These are phyloP conservation scores for Caenorhabditis brenneri DNA, from an alignment of 1,140 invertebrate species.

Conservation along the genomic window DNA sequence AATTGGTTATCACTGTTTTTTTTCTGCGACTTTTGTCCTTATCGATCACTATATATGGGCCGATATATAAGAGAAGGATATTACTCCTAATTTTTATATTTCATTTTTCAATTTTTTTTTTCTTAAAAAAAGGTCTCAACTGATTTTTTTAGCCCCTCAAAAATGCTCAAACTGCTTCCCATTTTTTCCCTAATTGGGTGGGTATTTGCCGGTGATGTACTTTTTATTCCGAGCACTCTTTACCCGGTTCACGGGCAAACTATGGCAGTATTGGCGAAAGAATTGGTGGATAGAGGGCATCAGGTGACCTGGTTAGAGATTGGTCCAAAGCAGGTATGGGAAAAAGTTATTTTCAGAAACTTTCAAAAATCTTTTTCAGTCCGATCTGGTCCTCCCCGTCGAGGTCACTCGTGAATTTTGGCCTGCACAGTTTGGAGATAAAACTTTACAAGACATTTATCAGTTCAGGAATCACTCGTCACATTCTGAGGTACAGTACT, in stretches of 20 bases:
- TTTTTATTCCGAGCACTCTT: conserved; percentile 33
- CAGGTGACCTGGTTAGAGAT: conserved; percentile 69
- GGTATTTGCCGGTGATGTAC: conserved; percentile 1
- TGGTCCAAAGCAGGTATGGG: conserved; percentile 60
- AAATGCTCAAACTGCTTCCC: neutral
- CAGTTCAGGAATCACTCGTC: conserved; percentile 57
- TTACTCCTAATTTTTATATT: neutral
- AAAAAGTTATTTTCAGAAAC: neutral
- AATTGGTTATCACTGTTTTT: no score
- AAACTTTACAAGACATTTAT: conserved; percentile 58
- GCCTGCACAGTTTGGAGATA: conserved; percentile 52
- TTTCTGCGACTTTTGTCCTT: neutral
- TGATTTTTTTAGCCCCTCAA: neutral
- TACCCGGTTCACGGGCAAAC: conserved; percentile 63
- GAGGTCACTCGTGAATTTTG: conserved; percentile 64
- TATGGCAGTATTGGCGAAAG: conserved; percentile 63
- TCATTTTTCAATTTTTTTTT: neutral
- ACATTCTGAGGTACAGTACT: conserved; percentile 26
- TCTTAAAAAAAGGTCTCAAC: neutral
- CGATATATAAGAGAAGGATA: neutral
- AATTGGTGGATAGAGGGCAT: conserved; percentile 65
- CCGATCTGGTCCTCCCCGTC: conserved; percentile 57
- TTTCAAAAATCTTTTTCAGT: conserved; percentile 29
- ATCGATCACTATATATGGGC: neutral
- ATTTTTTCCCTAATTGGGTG: neutral